Percentiles rank a stretch among this genome's conserved stretches.
phyloP scores from a whole-genome alignment of 2,797 vertebrate genomes.

The Protonibea diacanthus region DNA sequence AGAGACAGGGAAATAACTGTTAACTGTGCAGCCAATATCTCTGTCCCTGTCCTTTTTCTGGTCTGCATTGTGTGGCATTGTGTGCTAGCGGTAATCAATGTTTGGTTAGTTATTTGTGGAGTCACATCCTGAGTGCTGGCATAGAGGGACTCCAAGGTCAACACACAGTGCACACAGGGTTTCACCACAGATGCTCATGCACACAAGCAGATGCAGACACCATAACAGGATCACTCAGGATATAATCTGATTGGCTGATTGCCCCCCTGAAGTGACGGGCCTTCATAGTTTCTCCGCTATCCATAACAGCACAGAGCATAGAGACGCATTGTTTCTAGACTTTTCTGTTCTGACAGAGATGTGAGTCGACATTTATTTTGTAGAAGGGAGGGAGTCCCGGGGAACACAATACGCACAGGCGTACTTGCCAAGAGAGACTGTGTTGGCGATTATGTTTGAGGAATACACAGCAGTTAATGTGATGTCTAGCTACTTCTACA shows the following conservation, averaged over 20 bases:
- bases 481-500: not conserved
- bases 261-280: slow-evolving; percentile 27
- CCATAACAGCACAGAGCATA: slow-evolving; percentile 4
- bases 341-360: slow-evolving; percentile 37
- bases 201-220: slow-evolving; percentile 43
- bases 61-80: slow-evolving; percentile 57
- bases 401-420: slow-evolving; percentile 27
- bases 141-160: slow-evolving; percentile 80
- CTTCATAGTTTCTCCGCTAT: slow-evolving; percentile 18
- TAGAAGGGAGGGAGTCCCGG: not conserved
- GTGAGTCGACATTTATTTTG: slow-evolving; percentile 43
- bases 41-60: slow-evolving; percentile 65
- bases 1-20: slow-evolving; percentile 67
- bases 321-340: slow-evolving; percentile 17
- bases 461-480: slow-evolving; percentile 5
- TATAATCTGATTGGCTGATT: slow-evolving; percentile 51
- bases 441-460: not conserved
- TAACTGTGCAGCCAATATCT: slow-evolving; percentile 73
- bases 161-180: slow-evolving; percentile 51
- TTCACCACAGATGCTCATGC: slow-evolving; percentile 53
- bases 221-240: slow-evolving; percentile 41
- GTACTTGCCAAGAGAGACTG: not conserved
- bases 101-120: slow-evolving; percentile 78
- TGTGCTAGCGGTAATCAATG: slow-evolving; percentile 83
- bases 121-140: slow-evolving; percentile 78